Conservation (phyloP, 1,140 invertebrate genomes). For the Paraescarpia echinospica region DNA sequence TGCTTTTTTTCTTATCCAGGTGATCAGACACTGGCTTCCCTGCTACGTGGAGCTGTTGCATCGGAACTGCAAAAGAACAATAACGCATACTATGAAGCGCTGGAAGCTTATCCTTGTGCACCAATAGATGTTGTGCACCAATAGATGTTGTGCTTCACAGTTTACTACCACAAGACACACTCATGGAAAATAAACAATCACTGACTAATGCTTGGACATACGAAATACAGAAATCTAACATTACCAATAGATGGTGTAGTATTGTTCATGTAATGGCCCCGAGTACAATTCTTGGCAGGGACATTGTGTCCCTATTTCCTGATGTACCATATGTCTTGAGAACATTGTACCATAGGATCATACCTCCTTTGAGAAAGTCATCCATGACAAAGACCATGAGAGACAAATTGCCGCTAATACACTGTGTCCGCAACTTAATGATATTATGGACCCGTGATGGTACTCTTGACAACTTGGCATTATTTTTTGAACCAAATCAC, state of each 20-base stretch:
- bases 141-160: constrained; percentile 13
- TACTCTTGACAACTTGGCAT: constrained; percentile 12
- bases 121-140: too few species aligned
- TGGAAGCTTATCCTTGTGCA: constrained; percentile 8
- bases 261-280: background rate
- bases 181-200: constrained; percentile 18
- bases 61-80: constrained; percentile 12
- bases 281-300: constrained; percentile 13
- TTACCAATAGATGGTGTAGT: constrained; percentile 16
- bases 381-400: background rate
- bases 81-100: constrained; percentile 1
- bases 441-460: background rate
- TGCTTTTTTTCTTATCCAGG: background rate
- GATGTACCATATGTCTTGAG: constrained; percentile 1
- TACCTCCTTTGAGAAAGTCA: constrained; percentile 8
- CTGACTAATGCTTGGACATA: constrained; percentile 1
- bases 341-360: constrained; percentile 14
- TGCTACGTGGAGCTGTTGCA: background rate
- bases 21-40: constrained; percentile 5
- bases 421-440: background rate
- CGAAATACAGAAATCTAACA: constrained; percentile 8
- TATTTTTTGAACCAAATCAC: constrained; percentile 16
- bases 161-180: background rate
- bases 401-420: background rate
- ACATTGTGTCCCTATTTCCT: constrained; percentile 12